These are phyloP conservation scores for Calidris pugnax DNA, from an alignment of 2,113 vertebrate genomes.

Conservation along the genomic window DNA sequence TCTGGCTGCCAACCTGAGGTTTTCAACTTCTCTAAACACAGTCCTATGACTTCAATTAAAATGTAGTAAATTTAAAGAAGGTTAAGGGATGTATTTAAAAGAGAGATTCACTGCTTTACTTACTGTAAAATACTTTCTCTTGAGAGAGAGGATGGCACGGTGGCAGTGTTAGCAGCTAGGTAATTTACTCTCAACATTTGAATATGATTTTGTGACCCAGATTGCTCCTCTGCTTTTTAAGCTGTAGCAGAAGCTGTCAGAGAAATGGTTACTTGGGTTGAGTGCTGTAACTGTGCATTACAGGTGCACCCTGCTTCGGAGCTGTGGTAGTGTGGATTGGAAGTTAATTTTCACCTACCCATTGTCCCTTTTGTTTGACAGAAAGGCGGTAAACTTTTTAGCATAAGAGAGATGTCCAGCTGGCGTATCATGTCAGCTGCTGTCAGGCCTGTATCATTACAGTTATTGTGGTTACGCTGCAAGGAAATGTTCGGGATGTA, in stretches of 20 bases:
- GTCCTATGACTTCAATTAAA: conserved; percentile 50
- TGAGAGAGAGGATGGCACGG: not conserved
- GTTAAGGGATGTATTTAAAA: not conserved
- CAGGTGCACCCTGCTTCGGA: not conserved
- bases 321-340: not conserved
- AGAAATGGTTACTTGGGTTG: not conserved
- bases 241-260: not conserved
- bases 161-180: not conserved
- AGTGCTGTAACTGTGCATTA: not conserved
- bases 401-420: not conserved
- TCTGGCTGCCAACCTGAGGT: conserved; percentile 30
- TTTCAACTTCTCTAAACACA: conserved; percentile 28
- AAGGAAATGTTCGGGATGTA: not conserved
- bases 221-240: not conserved
- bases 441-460: not conserved
- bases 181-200: not conserved
- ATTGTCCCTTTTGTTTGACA: not conserved
- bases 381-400: not conserved
- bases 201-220: not conserved
- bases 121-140: not conserved
- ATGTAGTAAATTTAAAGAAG: conserved; percentile 40
- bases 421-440: not conserved
- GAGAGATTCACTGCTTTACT: not conserved
- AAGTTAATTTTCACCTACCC: not conserved
- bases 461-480: not conserved